A percentile compares a stretch with the other conserved stretches of the same genome.
phyloP scores from a whole-genome alignment of 2,113 vertebrate species.

The Coptodon rendalli region DNA sequence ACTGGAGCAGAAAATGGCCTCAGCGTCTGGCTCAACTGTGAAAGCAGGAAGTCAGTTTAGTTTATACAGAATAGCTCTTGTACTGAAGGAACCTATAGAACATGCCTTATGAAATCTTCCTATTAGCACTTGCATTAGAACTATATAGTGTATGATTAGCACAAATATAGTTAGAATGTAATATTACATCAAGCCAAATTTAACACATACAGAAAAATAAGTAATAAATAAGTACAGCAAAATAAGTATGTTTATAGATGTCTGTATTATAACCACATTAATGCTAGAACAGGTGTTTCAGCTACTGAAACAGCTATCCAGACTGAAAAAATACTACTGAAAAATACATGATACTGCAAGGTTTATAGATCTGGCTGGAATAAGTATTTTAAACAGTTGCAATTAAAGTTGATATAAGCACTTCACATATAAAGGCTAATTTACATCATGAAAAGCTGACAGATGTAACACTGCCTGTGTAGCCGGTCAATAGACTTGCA shows the following conservation, averaged over 20 bases:
- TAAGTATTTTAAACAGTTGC: not conserved
- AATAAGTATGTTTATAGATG: not conserved
- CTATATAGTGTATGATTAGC: not conserved
- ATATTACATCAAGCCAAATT: not conserved
- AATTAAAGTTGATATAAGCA: not conserved
- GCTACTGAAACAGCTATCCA: not conserved
- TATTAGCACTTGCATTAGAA: not conserved
- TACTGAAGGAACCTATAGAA: not conserved
- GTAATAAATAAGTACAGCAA: not conserved
- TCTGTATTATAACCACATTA: not conserved
- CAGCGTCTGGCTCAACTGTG: not conserved
- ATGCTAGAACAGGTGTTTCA: not conserved
- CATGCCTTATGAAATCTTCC: not conserved
- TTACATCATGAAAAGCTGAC: not conserved
- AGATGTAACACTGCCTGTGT: not conserved
- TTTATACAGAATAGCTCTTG: not conserved
- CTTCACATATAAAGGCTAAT: not conserved
- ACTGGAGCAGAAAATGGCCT: not conserved
- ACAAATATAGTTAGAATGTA: not conserved
- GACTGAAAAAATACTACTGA: not conserved
- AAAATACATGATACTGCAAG: not conserved
- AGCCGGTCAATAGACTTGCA: not conserved
- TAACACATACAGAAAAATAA: not conserved
- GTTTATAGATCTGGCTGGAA: not conserved
- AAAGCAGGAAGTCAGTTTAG: not conserved